Evolutionary conservation across 2,797 vertebrate genomes (phyloP), one percentile per base, ranked within the genome.

Genomic region (Hyperoplus lanceolatus): DNA sequence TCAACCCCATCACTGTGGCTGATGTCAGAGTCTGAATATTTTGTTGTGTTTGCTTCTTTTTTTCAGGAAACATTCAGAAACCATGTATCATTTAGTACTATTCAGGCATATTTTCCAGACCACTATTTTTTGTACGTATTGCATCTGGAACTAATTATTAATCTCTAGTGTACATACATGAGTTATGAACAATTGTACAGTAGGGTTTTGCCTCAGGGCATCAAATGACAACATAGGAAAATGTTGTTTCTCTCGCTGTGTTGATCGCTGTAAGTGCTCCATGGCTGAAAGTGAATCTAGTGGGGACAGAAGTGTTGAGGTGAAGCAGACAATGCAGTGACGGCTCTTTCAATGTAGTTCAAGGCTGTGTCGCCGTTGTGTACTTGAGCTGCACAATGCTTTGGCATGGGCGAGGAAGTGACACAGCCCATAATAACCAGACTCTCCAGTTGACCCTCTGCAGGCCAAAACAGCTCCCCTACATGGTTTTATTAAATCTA

Each of bases 361-460:
- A 96, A 95, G 95, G 95, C 90, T 93, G 87, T 90, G 93, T 93
- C 91, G 74, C 84, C 29, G 78, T 79, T 82, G 89, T 90, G 87
- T 89, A 91, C 90, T 91, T 92, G 75, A 90, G 80, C 84, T 78
- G 85, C 83, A 96, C 95, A 95, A 95, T 95, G 86, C 88, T 83
- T 84, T 86, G 77, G 81, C 80, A 87, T 72, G 70, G 79, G 82
- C 86, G 84, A 83, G 90, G 90, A 95, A 92, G 84, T 77, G 69
- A 90, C 90, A 92, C 87, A 83, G 88, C 83, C 85, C 84, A 64
- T 67, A 70, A 64, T 67, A 70, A 69, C 69, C 59, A n/a, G 70
- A 71, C 75, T 84, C 68, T 65, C 67, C 66, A 55, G 62, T 64
- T 68, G 71, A 55, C 60, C 58, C 71, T 73, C 63, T 39, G 41